Base-by-base conservation (phyloP, 2,888 invertebrate genomes). In the Antheraea yamamai region DNA sequence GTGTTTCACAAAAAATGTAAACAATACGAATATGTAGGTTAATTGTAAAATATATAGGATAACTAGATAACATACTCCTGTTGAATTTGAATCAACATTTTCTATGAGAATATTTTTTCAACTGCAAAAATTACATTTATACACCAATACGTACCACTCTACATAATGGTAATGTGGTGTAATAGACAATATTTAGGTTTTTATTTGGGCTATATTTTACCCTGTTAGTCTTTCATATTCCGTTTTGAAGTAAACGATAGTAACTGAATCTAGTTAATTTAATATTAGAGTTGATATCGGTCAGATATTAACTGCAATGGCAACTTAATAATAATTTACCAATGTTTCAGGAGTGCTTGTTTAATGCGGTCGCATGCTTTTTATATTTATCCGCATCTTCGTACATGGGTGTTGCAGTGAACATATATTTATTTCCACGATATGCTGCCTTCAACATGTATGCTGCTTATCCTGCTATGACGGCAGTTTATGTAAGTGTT, bases 391-490 rank as follows among this genome's bases (percentile, higher is more conserved):
- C 97, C 52, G 96, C 98, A 0, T 96, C 98, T 2, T 96, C 97
- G 0, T 98, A 97, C 88, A 96, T 98, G 92, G 97, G 97, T 0
- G 96, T 97, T 80, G 96, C 97, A 1, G 97, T 98, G 30, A 96
- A 97, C 81, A 92, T 97, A 68, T 97, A 97, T 89, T 92, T 98
- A 74, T 97, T 97, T 91, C 97, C 97, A 0, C 95, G 96, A 82
- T 98, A 98, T 88, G 94, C 97, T 52, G 86, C 96, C 12, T 91
- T 96, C 76, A 97, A 96, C 68, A 97, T 98, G 80, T 97, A 97
- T 86, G 97, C 97, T 85, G 97, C 97, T 20, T 98, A 97, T 93
- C 98, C 98, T n/a, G 97, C 98, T 3, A 97, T 98, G 97, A 97
- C 97, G 51, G 97, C 97, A 0, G 97, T 97, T 80, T 98, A 98